These are phyloP conservation scores for Mormyrops boulengeri DNA, from an alignment of 2,797 vertebrate species.

Conservation along the genomic window DNA sequence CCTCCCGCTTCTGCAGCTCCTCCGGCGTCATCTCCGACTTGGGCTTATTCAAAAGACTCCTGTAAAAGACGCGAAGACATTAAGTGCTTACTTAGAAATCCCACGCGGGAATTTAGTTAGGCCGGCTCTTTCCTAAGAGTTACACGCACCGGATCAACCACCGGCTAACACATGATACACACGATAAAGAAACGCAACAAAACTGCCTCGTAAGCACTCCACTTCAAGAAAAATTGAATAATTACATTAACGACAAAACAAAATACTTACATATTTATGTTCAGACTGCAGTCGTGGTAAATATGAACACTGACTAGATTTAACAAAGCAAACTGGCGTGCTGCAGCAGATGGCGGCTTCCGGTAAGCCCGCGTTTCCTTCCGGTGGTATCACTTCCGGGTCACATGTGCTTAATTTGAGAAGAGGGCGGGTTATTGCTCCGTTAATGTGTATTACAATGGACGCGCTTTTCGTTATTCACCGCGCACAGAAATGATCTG, in stretches of 20 bases:
- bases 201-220: background rate
- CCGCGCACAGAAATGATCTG: background rate
- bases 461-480: background rate
- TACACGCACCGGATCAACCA: background rate
- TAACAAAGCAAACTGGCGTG: background rate
- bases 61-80: conserved; percentile 29
- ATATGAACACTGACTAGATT: background rate
- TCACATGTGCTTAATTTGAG: background rate
- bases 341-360: background rate
- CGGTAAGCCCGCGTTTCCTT: background rate
- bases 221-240: background rate
- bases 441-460: background rate
- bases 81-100: background rate
- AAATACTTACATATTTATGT: background rate
- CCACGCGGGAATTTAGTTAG: background rate
- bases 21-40: conserved; percentile 95
- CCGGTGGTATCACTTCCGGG: background rate
- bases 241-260: background rate
- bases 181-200: background rate
- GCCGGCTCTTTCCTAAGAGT: background rate
- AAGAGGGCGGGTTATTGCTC: background rate
- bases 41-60: conserved; percentile 89
- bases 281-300: background rate
- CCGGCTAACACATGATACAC: background rate
- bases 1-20: conserved; percentile 90